Base-by-base conservation (phyloP, 1,140 invertebrate genomes). In the Phenacoccus solenopsis region DNA sequence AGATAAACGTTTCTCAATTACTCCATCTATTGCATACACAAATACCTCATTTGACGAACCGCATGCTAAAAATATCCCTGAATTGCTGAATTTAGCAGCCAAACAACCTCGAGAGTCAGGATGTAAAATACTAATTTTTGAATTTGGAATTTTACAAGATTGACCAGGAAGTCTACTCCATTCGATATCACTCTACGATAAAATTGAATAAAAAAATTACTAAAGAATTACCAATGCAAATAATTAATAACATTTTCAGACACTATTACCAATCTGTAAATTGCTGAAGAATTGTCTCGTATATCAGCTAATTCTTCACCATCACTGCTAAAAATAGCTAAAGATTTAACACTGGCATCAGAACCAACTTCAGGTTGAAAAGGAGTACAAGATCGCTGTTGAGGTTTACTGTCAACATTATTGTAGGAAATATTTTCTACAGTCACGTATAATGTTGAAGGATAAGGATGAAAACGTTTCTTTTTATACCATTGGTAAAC, bases 61-160 rank as follows among this genome's bases (percentile, higher is more conserved):
- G 35, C 84, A 78, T 1, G 84, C 83, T 7, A 87, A 74, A 68
- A 81, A 81, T 56, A 82, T 77, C 5, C 83, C 83, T 72, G 78
- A 76, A 61, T 81, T 77, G 72, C 80, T 82, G 69, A 83, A 84
- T 12, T 76, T 75, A 1, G 82, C 68, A 64, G 76, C 78, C 72
- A 84, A 80, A 32, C 78, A 80, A 28, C 82, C 82, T 70, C 80
- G 78, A n/a, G 81, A 78, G 25, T 76, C 78, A 0, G 76, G 71
- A 38, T 80, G 78, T 9, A 81, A 77, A n/a, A 78, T 75, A 1
- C 78, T 74, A 10, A 78, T 69, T 4, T 79, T 72, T 64, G 77
- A 78, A 73, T 87, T 87, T 1, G 86, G 86, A 28, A 87, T 78
- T 75, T 85, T 82, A 74, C 86, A 87, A 27, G 80, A 80, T 74